A percentile compares a stretch with the other conserved stretches of the same genome.
Conservation (phyloP, 2,797 vertebrate species). For the Denticeps clupeoides region DNA sequence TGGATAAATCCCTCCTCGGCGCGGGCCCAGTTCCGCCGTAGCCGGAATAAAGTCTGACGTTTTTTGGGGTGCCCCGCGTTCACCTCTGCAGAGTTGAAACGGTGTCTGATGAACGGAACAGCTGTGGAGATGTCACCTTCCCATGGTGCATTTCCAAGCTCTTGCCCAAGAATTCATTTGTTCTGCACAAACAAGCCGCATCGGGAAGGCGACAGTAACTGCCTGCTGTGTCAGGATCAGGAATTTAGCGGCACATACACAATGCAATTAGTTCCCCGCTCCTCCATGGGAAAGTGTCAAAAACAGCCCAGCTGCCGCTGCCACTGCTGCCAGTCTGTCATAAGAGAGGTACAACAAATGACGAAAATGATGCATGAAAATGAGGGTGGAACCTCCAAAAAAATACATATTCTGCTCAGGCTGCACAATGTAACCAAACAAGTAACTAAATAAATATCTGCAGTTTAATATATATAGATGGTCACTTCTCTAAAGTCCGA, state of each 20-base stretch:
- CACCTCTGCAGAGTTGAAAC: not conserved
- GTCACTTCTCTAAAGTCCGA: no score
- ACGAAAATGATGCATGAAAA: no score
- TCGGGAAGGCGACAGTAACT: not conserved
- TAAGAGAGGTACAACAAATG: no score
- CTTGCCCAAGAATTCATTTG: slow-evolving; percentile 9
- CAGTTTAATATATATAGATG: no score
- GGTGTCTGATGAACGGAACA: slow-evolving; percentile 1
- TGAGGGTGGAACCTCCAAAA: no score
- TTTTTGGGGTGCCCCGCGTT: slow-evolving; percentile 1
- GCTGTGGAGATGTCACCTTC: slow-evolving; percentile 7
- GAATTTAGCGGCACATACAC: not conserved
- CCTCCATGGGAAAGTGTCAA: not conserved
- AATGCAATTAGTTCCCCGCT: not conserved
- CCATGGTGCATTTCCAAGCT: not conserved
- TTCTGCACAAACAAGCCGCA: not conserved
- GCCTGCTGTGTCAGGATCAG: not conserved
- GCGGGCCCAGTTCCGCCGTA: not conserved
- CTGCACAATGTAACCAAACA: no score
- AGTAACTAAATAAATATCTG: no score
- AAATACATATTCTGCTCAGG: no score
- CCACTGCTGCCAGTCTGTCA: no score
- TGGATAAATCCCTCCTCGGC: slow-evolving; percentile 23
- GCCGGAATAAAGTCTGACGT: slow-evolving; percentile 1
- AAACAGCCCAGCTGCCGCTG: no score